Conservation (phyloP, 2,888 invertebrate genomes). For the Zelleria hepariella region DNA sequence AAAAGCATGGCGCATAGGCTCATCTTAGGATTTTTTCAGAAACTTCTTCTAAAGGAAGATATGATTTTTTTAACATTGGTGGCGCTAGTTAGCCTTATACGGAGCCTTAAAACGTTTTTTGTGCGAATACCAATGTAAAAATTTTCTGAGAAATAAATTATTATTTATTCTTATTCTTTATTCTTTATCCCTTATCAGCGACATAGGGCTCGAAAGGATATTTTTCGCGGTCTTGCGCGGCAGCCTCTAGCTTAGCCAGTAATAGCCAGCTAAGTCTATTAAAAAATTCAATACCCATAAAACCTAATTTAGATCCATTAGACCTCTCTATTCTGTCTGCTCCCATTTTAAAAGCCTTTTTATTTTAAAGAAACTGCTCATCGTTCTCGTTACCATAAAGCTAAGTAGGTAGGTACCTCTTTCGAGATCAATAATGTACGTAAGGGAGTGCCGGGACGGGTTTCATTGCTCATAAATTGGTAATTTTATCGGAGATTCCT, state of each 20-base stretch:
- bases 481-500: neutral
- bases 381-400: neutral
- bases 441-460: neutral
- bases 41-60: too few species aligned
- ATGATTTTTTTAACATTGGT: too few species aligned
- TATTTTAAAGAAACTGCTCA: neutral
- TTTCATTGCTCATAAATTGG: neutral
- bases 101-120: too few species aligned
- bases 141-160: too few species aligned
- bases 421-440: neutral
- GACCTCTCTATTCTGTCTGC: neutral
- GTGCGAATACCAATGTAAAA: too few species aligned
- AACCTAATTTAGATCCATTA: neutral
- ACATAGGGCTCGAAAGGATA: too few species aligned
- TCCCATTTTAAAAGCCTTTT: neutral
- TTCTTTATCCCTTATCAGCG: too few species aligned
- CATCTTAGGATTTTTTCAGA: too few species aligned
- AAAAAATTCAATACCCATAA: neutral
- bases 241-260: neutral
- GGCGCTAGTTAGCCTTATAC: too few species aligned
- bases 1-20: too few species aligned
- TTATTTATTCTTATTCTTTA: too few species aligned
- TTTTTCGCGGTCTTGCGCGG: neutral
- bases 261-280: too few species aligned
- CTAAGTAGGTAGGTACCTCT: neutral